Conservation (phyloP, 2,888 invertebrate species). For the Thera britannica region DNA sequence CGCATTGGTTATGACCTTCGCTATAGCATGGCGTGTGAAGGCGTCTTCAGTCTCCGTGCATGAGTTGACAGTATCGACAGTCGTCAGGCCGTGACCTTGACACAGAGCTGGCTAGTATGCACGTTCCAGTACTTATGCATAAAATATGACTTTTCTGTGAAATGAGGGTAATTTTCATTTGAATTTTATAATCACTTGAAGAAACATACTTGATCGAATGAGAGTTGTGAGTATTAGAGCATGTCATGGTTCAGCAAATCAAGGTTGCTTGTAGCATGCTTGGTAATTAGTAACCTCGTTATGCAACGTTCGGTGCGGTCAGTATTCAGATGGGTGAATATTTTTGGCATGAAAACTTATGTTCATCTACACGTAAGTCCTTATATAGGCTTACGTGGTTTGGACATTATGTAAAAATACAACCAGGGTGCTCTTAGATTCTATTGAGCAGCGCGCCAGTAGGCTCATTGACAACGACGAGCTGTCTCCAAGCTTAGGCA, state of each 20-base stretch:
- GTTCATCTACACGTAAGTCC: no score
- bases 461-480: no score
- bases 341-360: no score
- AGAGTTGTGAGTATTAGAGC: neutral
- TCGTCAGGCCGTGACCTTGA: slow-evolving; percentile 28
- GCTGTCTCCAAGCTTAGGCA: no score
- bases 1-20: neutral
- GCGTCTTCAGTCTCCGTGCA: slow-evolving; percentile 3
- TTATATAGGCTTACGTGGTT: no score
- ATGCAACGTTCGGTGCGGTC: no score
- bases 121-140: slow-evolving; percentile 26
- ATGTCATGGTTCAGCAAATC: neutral
- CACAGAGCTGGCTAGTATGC: slow-evolving; percentile 9
- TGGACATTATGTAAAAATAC: no score
- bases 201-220: neutral
- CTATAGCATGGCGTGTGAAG: neutral
- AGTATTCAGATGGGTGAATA: no score
- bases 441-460: no score
- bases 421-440: no score
- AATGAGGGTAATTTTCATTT: slow-evolving; percentile 10
- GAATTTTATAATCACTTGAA: slow-evolving; percentile 13
- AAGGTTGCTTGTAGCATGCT: neutral
- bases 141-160: slow-evolving; percentile 23
- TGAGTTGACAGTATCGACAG: slow-evolving; percentile 25
- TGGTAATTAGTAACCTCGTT: no score